Evolutionary conservation across 2,113 vertebrate genomes (phyloP).

Genomic region (Columba livia): DNA sequence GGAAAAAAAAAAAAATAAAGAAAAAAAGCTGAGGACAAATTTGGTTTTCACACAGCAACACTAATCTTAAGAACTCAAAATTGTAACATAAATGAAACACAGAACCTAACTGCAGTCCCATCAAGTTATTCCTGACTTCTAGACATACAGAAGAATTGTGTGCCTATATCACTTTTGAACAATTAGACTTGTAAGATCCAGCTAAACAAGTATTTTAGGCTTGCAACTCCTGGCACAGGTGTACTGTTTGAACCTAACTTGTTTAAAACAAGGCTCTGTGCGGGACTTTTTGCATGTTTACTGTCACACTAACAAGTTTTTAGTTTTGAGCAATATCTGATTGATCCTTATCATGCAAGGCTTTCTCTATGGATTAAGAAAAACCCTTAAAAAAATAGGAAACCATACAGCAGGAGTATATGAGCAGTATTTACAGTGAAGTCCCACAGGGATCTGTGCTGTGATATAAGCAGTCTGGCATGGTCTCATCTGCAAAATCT

Average conservation of each 20-base stretch:
- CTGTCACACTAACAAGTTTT: neutral
- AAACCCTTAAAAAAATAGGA: neutral
- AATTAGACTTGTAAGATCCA: neutral
- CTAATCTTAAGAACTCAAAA: neutral
- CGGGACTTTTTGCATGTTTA: neutral
- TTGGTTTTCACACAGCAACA: neutral
- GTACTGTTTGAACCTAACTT: neutral
- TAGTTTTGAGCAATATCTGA: neutral
- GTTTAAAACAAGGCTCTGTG: neutral
- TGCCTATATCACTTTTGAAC: neutral
- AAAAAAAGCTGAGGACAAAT: neutral
- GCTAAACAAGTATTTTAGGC: neutral
- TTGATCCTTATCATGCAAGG: neutral
- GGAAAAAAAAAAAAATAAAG: neutral
- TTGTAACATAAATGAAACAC: neutral
- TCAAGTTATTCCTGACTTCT: neutral
- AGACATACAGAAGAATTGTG: neutral
- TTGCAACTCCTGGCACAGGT: neutral
- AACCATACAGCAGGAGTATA: neutral
- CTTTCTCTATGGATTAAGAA: neutral
- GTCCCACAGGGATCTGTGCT: neutral
- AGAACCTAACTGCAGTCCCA: neutral
- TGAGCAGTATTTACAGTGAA: neutral
- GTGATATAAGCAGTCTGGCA: neutral
- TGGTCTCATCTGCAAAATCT: neutral